Evolutionary conservation across 1,140 invertebrate species (phyloP).

Genomic region (Cydia fagiglandana): DNA sequence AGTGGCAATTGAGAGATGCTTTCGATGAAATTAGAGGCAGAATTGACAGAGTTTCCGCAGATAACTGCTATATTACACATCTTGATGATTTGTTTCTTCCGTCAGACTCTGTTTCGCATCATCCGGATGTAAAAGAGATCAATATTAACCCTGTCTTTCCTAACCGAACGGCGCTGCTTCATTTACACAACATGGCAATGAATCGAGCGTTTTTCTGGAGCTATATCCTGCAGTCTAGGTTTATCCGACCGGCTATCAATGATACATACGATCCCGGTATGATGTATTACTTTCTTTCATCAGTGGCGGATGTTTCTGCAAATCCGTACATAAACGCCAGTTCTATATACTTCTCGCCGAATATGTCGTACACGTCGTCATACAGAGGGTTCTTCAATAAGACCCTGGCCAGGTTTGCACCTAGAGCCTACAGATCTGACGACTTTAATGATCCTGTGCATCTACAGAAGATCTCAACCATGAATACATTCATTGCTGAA

Average conservation of each 20-base stretch:
- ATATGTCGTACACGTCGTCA: slow-evolving; percentile 96
- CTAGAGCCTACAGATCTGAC: slow-evolving; percentile 93
- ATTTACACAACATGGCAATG: slow-evolving; percentile 97
- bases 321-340: slow-evolving; percentile 96
- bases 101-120: slow-evolving; percentile 90
- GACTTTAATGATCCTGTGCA: slow-evolving; percentile 97
- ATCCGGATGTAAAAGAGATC: slow-evolving; percentile 96
- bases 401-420: slow-evolving; percentile 96
- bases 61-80: slow-evolving; percentile 94
- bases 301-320: slow-evolving; percentile 95
- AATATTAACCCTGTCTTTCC: slow-evolving; percentile 97
- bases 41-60: slow-evolving; percentile 88
- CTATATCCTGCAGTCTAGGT: slow-evolving; percentile 95
- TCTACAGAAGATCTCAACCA: slow-evolving; percentile 93
- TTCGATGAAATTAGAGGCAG: slow-evolving; percentile 92
- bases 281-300: slow-evolving; percentile 98
- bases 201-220: slow-evolving; percentile 97
- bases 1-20: slow-evolving; percentile 92
- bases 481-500: slow-evolving; percentile 91
- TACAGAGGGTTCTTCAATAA: slow-evolving; percentile 98
- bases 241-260: slow-evolving; percentile 93
- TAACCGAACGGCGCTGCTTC: slow-evolving; percentile 94
- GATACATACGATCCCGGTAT: slow-evolving; percentile 97
- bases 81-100: slow-evolving; percentile 92
- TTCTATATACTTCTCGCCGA: slow-evolving; percentile 96